Evolutionary conservation across 2,888 invertebrate genomes (phyloP), one percentile per base, ranked within the genome.

Genomic region (Drosophila anomalata): DNA sequence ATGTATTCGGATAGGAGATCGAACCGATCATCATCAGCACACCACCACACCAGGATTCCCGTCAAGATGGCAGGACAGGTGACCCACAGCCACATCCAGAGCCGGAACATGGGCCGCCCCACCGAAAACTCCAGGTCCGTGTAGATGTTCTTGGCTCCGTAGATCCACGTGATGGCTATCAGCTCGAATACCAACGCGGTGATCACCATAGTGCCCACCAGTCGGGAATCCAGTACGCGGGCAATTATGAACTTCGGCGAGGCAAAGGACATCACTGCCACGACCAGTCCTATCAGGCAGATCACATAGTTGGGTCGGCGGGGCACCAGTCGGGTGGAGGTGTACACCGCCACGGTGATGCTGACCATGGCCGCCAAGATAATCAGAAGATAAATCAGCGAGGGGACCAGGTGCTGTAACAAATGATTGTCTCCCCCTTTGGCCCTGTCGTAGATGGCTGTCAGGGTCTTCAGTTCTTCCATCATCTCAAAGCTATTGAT

Each of bases 81-180:
- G 73, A 90, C 90, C 92, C 92, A 92, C 42, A 92, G 72, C 46
- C 88, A 87, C 65, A 92, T 78, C 92, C 92, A 92, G 7, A 87
- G 78, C 17, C 90, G 90, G 33, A 89, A 90, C 22, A 92, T 92
- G n/a, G 92, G 91, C 3, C 91, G 82, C 0, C 92, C 92, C 59
- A 92, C 90, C 0, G 92, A 92, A 73, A 92, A 92, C 73, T 92
- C 92, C 60, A 92, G 66, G 66, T 92, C 92, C 2, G 91, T 92
- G 58, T 91, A 92, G 36, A 92, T 90, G 66, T 91, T 91, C 75
- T 92, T 92, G 2, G 90, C 90, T 42, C 92, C 92, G 71, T 92
- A 92, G 17, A 92, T 91, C 92, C 92, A 92, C 1, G 90, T 90
- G 6, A 91, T 87, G 14, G 91, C 90, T 54, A 92, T 92, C 22